A percentile compares a stretch with the other conserved stretches of the same genome.
Evolutionary conservation across 2,797 vertebrate species (phyloP).

Genomic region (Peromyscus nudipes): DNA sequence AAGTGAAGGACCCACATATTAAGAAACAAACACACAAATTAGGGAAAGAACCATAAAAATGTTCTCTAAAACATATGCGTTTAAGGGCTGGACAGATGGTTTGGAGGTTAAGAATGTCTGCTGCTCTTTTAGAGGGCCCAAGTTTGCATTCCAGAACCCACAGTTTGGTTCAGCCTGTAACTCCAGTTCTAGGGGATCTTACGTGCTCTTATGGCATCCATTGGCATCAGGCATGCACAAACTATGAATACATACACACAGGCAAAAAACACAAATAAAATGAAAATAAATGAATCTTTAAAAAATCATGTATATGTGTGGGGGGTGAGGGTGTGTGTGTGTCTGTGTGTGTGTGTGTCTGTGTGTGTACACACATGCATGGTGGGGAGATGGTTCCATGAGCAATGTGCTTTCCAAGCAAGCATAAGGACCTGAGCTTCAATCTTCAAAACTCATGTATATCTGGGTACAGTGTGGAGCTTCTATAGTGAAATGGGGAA

Average conservation of each 20-base stretch:
- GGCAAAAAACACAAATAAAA: neutral
- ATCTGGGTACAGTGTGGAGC: neutral
- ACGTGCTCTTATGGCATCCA: neutral
- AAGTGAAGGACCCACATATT: neutral
- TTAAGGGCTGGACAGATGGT: neutral
- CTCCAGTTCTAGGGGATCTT: neutral
- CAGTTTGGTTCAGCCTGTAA: neutral
- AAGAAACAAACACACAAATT: slow-evolving; percentile 14
- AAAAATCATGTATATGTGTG: neutral
- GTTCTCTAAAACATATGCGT: neutral
- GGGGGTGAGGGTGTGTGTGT: neutral
- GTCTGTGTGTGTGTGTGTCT: no score
- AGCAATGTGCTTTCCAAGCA: neutral
- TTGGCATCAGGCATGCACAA: neutral
- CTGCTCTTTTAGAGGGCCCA: neutral
- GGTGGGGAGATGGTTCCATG: neutral
- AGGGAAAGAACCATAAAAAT: neutral
- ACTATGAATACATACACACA: neutral
- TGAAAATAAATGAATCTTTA: neutral
- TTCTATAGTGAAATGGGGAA: neutral
- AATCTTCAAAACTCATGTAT: no score
- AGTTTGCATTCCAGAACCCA: neutral
- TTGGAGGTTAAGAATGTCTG: neutral
- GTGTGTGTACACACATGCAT: neutral
- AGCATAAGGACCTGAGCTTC: neutral